Percentiles rank a stretch among this genome's conserved stretches.
These are phyloP conservation scores for Hyles euphorbiae DNA, from an alignment of 1,140 invertebrate genomes.

Conservation along the genomic window DNA sequence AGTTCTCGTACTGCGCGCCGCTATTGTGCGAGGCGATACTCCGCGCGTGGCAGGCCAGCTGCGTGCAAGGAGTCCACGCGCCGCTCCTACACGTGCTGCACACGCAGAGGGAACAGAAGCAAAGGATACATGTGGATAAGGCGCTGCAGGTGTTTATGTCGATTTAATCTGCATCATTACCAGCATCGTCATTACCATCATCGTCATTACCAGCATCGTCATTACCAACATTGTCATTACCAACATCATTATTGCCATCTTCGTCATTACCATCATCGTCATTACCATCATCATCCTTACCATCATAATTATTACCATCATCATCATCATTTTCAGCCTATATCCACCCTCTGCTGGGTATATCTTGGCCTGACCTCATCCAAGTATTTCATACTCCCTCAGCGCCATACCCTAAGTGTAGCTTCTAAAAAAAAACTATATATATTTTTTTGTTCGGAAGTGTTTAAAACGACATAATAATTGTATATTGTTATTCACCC, in stretches of 20 bases:
- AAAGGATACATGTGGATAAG: conserved; percentile 54
- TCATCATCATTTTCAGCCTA: no score
- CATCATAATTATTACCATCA: no score
- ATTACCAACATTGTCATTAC: no score
- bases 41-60: conserved; percentile 20
- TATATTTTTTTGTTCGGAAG: conserved; percentile 5
- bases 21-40: conserved; percentile 35
- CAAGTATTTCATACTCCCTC: background rate
- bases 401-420: conserved; percentile 4
- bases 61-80: conserved; percentile 7
- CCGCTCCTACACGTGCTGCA: conserved; percentile 30
- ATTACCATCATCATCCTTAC: no score
- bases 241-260: no score
- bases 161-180: no score
- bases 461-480: conserved; percentile 12
- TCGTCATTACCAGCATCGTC: no score
- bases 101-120: conserved; percentile 22
- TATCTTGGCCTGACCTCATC: no score
- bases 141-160: conserved; percentile 35
- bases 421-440: conserved; percentile 5
- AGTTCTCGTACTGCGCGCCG: conserved; percentile 25
- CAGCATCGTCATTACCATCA: no score
- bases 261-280: no score
- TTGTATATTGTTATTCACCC: conserved; percentile 5
- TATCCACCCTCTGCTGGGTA: no score